Conservation (phyloP, 1,140 invertebrate genomes). For the Camponotus vicinus region DNA sequence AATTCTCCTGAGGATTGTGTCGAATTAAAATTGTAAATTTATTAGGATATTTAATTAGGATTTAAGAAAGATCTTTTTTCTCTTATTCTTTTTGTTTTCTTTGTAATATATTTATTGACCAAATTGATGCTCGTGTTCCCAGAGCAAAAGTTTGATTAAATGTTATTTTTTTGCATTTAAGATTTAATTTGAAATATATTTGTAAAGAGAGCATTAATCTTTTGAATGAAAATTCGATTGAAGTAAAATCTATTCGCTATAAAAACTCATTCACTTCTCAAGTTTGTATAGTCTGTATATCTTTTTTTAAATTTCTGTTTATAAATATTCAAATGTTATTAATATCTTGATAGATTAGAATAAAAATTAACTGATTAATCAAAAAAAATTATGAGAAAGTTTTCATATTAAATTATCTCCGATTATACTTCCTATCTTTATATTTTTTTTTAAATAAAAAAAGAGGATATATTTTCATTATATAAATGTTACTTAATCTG, state of each 20-base stretch:
- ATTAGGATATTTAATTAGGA: neutral
- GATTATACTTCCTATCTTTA: neutral
- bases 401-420: neutral
- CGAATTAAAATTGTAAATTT: slow-evolving; percentile 49
- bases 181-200: neutral
- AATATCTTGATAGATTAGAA: slow-evolving; percentile 2
- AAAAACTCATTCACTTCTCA: neutral
- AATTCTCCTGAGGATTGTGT: neutral
- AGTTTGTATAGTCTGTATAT: neutral
- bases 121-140: slow-evolving; percentile 5
- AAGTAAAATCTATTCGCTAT: neutral
- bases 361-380: neutral
- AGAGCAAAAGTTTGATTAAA: neutral
- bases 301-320: neutral
- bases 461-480: neutral
- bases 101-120: neutral
- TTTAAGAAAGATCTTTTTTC: neutral
- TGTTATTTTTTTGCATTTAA: neutral
- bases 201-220: neutral
- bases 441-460: neutral
- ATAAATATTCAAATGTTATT: neutral
- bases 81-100: neutral
- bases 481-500: neutral
- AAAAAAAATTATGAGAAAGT: neutral
- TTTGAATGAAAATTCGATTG: neutral